These are phyloP conservation scores for Thermophis baileyi DNA, from an alignment of 2,113 vertebrate genomes.

Conservation along the genomic window DNA sequence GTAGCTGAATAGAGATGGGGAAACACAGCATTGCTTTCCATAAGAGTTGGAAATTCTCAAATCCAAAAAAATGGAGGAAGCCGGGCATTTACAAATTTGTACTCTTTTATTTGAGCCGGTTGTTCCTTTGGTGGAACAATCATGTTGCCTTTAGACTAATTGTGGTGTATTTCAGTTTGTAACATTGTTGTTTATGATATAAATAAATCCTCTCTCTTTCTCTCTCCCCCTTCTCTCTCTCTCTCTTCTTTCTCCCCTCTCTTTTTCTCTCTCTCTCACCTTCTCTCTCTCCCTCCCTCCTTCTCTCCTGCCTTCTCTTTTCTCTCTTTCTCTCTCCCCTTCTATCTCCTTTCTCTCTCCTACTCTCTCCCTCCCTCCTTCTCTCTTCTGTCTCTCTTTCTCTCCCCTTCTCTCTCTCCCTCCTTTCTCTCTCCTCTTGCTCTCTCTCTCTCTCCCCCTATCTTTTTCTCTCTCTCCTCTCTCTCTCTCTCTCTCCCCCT, in stretches of 20 bases:
- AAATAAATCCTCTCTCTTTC: not conserved
- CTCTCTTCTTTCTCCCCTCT: too few relatives aligned
- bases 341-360: too few relatives aligned
- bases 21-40: not conserved
- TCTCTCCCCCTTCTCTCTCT: too few relatives aligned
- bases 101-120: not conserved
- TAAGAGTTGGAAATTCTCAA: not conserved
- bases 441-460: not conserved
- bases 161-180: not conserved
- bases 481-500: too few relatives aligned
- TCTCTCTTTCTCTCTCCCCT: too few relatives aligned
- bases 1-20: not conserved
- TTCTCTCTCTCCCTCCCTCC: too few relatives aligned
- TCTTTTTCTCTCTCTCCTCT: not conserved
- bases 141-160: not conserved
- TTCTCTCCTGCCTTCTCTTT: too few relatives aligned
- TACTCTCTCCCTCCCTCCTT: too few relatives aligned
- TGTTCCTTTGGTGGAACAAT: not conserved
- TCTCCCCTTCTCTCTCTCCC: too few relatives aligned
- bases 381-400: too few relatives aligned
- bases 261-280: too few relatives aligned
- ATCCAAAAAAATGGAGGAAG: not conserved
- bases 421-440: not conserved
- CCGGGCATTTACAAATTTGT: not conserved
- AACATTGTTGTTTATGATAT: not conserved